Conservation (phyloP, 1,140 invertebrate species). For the Trachymyrmex septentrionalis region DNA sequence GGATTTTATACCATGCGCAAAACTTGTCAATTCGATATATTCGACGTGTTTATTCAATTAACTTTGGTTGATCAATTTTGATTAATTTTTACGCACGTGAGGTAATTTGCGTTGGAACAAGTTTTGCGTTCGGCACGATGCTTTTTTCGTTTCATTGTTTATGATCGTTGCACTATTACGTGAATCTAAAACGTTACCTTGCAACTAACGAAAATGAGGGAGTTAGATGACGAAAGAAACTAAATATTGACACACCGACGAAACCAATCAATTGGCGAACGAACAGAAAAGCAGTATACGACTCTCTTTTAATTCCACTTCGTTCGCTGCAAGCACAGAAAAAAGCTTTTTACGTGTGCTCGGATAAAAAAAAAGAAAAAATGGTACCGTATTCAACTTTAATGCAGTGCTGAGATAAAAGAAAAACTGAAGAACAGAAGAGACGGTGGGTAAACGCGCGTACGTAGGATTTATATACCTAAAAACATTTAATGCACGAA, state of each 20-base stretch:
- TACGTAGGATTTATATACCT: conserved; percentile 5
- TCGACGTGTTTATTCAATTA: not conserved
- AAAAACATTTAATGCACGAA: conserved; percentile 14
- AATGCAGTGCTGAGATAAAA: conserved; percentile 18
- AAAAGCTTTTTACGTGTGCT: conserved; percentile 67
- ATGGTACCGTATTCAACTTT: conserved; percentile 5
- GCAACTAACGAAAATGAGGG: conserved; percentile 62
- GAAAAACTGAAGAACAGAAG: conserved; percentile 13
- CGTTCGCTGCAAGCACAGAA: conserved; percentile 55
- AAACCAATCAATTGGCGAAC: conserved; percentile 44
- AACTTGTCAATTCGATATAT: conserved; percentile 41
- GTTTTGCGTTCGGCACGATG: conserved; percentile 66
- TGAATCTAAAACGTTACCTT: conserved; percentile 51
- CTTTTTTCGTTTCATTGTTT: conserved; percentile 65
- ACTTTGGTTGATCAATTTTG: not conserved
- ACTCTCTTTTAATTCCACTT: conserved; percentile 44
- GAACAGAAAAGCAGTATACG: conserved; percentile 8
- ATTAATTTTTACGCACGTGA: not conserved
- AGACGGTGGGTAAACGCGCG: conserved; percentile 16
- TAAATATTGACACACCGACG: conserved; percentile 50
- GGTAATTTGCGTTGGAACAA: not conserved
- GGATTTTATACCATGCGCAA: conserved; percentile 66
- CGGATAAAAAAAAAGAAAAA: conserved; percentile 24
- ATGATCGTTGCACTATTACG: conserved; percentile 70
- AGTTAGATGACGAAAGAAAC: conserved; percentile 28